These are phyloP conservation scores for Orbicella faveolata DNA, from an alignment of 64 coral and sea anemone genomes.

Conservation along the genomic window DNA sequence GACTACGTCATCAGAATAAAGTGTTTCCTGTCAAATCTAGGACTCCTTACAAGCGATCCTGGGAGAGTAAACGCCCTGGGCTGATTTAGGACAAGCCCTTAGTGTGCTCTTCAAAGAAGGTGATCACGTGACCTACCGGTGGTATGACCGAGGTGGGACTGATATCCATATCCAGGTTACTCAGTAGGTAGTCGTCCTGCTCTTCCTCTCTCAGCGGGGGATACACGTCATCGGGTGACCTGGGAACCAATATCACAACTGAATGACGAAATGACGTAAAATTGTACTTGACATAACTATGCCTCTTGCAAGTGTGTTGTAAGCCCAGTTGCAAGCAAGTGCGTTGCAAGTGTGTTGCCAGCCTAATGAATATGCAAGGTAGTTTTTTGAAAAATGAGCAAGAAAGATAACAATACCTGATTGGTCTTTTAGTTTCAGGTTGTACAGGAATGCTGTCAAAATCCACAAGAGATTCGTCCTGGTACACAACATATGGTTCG, in stretches of 20 bases:
- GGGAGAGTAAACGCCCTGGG: neutral
- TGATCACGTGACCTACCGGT: conserved; percentile 51
- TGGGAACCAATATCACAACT: neutral
- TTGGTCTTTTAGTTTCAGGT: conserved; percentile 71
- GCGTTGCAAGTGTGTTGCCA: too few species aligned
- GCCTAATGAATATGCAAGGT: too few species aligned
- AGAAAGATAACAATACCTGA: neutral
- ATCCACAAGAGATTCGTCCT: conserved; percentile 70
- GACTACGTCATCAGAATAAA: too few species aligned
- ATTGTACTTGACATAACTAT: too few species aligned
- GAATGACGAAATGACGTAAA: too few species aligned
- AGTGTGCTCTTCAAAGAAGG: too few species aligned
- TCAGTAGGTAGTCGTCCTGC: conserved; percentile 80
- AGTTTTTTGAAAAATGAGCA: neutral
- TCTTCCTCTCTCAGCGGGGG: conserved; percentile 80
- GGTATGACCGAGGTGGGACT: conserved; percentile 68
- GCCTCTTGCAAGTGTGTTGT: too few species aligned
- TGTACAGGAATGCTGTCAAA: conserved; percentile 89
- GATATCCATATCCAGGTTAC: conserved; percentile 82
- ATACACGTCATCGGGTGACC: conserved; percentile 78
- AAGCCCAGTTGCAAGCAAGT: too few species aligned
- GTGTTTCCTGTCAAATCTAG: too few species aligned
- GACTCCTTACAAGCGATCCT: too few species aligned
- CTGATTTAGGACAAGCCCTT: neutral
- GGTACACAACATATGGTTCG: conserved; percentile 48